Evolutionary conservation across 2,113 vertebrate species (phyloP).

Genomic region (Chunga burmeisteri): DNA sequence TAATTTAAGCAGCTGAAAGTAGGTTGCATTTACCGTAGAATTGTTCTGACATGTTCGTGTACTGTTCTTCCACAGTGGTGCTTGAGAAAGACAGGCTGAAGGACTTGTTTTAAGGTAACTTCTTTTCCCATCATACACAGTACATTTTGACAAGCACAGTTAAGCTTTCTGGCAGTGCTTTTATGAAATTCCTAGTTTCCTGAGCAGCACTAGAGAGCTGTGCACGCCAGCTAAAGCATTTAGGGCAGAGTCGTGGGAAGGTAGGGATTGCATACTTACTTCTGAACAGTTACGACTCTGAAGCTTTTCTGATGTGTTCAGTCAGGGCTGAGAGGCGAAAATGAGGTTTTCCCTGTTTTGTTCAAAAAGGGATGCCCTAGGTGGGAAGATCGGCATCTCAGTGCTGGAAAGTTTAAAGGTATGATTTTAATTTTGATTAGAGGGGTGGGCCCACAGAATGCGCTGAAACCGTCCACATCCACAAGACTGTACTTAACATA

Average conservation of each 20-base stretch:
- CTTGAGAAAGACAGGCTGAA: background rate
- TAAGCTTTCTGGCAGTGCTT: background rate
- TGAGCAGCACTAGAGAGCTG: background rate
- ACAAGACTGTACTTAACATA: background rate
- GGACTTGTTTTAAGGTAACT: background rate
- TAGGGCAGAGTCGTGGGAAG: background rate
- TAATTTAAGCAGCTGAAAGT: background rate
- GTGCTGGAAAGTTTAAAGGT: background rate
- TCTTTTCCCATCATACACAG: background rate
- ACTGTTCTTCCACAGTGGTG: background rate
- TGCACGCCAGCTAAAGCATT: background rate
- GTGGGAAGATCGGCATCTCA: background rate
- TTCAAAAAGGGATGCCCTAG: background rate
- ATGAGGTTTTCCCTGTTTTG: background rate
- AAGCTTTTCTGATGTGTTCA: background rate
- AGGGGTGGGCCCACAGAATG: accelerated
- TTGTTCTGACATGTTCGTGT: constrained; percentile 13
- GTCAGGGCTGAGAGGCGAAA: background rate
- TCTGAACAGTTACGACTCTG: background rate
- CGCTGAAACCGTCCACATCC: background rate
- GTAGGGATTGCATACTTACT: background rate
- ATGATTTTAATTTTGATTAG: background rate
- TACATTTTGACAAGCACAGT: background rate
- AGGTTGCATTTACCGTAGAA: background rate
- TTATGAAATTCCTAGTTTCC: background rate